Evolutionary conservation across 2,888 invertebrate species (phyloP).

Genomic region (Melanargia galathea): DNA sequence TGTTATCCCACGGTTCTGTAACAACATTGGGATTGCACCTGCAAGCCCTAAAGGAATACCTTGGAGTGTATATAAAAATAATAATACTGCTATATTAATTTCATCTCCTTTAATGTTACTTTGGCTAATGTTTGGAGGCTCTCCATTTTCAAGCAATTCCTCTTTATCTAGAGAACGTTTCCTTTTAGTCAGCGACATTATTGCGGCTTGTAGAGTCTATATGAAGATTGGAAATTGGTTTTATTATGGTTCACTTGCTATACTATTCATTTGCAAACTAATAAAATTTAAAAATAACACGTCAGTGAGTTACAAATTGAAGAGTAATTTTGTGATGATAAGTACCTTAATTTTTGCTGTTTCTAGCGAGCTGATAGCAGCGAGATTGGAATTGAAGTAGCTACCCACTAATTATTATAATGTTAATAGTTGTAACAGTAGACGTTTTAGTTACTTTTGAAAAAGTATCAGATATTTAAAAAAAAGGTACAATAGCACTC

Average conservation of each 20-base stretch:
- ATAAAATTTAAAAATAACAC: slow-evolving; percentile 52
- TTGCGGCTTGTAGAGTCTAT: slow-evolving; percentile 61
- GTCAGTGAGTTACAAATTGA: slow-evolving; percentile 52
- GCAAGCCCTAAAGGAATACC: slow-evolving; percentile 97
- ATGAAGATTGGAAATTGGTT: slow-evolving; percentile 40
- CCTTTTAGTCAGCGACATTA: slow-evolving; percentile 73
- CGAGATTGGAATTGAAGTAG: not conserved
- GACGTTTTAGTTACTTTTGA: not conserved
- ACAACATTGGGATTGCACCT: slow-evolving; percentile 96
- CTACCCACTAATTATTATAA: not conserved
- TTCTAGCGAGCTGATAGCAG: slow-evolving; percentile 22
- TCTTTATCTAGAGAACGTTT: slow-evolving; percentile 67
- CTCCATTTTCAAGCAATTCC: slow-evolving; percentile 73
- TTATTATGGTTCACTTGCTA: slow-evolving; percentile 13
- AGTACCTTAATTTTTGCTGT: slow-evolving; percentile 68
- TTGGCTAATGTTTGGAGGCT: slow-evolving; percentile 50
- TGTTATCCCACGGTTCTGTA: slow-evolving; percentile 95
- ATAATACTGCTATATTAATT: slow-evolving; percentile 91
- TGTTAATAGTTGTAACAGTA: not conserved
- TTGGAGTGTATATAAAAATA: slow-evolving; percentile 96
- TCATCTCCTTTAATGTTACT: slow-evolving; percentile 87
- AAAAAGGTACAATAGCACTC: no score
- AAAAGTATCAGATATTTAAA: not conserved
- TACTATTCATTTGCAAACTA: slow-evolving; percentile 8
- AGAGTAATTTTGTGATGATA: not conserved